A percentile compares a stretch with the other conserved stretches of the same genome.
These are phyloP conservation scores for Myanophis thanlyinensis DNA, from an alignment of 2,113 vertebrate genomes.

Conservation along the genomic window DNA sequence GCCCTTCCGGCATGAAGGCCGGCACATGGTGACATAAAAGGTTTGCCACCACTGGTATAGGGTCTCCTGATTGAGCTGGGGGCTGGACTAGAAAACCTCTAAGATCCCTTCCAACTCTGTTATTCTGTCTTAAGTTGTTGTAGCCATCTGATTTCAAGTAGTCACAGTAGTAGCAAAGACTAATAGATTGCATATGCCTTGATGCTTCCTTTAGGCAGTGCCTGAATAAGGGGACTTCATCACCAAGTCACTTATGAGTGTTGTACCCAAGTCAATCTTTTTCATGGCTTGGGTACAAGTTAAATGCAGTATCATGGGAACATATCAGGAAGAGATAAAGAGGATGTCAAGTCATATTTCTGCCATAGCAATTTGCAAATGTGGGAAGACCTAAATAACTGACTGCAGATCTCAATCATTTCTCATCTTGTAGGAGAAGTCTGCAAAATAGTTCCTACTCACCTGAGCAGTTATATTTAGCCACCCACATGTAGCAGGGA, in stretches of 20 bases:
- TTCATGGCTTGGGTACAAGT: neutral
- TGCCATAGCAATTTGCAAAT: neutral
- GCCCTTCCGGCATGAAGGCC: too few relatives aligned
- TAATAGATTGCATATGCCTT: neutral
- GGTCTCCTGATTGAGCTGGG: too few relatives aligned
- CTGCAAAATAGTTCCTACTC: constrained; percentile 4
- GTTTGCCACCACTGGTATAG: too few relatives aligned
- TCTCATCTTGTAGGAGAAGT: neutral
- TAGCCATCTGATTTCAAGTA: neutral
- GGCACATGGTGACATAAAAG: too few relatives aligned
- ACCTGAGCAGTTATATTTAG: constrained; percentile 61
- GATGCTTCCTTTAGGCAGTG: neutral
- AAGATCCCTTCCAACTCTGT: neutral
- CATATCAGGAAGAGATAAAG: neutral
- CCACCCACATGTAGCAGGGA: neutral
- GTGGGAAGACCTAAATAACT: neutral
- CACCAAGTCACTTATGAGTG: neutral
- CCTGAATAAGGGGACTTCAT: neutral
- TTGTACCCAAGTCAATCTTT: neutral
- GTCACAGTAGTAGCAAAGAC: neutral
- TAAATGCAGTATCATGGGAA: neutral
- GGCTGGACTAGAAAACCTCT: too few relatives aligned
- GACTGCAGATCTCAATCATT: fast-evolving
- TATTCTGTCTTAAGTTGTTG: neutral
- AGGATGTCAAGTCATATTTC: neutral